These are phyloP conservation scores for Strigops habroptila DNA, from an alignment of 2,113 vertebrate species.

Conservation along the genomic window DNA sequence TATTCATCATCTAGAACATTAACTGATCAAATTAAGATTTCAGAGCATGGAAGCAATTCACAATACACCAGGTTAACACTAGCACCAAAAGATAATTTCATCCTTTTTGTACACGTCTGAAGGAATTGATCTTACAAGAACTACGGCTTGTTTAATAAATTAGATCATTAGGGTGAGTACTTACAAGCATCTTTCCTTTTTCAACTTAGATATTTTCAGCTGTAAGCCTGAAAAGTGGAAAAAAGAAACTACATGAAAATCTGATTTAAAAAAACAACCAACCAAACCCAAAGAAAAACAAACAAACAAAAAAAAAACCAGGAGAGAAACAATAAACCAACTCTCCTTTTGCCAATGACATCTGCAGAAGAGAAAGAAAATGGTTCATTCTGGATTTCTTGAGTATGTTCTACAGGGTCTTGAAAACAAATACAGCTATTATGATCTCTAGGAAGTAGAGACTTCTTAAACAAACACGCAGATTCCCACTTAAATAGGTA, in stretches of 20 bases:
- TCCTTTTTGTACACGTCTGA: neutral
- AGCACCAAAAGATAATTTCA: neutral
- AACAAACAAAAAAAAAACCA: neutral
- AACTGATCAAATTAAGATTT: neutral
- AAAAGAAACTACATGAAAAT: neutral
- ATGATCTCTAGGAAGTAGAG: neutral
- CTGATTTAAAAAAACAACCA: neutral
- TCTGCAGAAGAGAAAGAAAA: neutral
- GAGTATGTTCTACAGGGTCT: neutral
- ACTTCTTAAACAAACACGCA: neutral
- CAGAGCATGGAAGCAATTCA: neutral
- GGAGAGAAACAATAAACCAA: neutral
- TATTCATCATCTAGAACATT: neutral
- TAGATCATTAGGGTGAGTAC: conserved; percentile 59
- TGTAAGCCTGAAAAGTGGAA: conserved; percentile 81
- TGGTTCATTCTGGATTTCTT: neutral
- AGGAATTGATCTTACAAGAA: neutral
- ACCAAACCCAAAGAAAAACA: too few species aligned
- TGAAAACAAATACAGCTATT: neutral
- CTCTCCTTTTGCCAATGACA: neutral
- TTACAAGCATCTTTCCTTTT: conserved; percentile 94
- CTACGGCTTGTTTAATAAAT: neutral
- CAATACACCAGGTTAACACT: neutral
- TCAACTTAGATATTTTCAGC: conserved; percentile 90
- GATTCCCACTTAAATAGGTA: neutral